These are phyloP conservation scores for Lumbricus terrestris DNA, from an alignment of 2,888 invertebrate genomes.

Conservation along the genomic window DNA sequence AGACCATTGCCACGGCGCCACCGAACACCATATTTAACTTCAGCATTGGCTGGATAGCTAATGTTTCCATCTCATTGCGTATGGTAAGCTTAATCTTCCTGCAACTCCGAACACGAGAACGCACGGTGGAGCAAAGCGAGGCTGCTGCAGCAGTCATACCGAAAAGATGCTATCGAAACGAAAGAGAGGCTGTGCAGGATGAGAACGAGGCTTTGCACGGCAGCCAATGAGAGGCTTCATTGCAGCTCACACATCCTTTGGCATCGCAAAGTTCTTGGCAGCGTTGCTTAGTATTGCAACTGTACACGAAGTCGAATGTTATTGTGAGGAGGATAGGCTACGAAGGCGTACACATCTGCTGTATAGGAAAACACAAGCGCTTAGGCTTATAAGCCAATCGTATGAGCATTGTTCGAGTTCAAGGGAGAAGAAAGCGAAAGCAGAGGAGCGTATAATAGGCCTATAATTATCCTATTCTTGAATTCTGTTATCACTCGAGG, in stretches of 20 bases:
- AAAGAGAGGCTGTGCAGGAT: neutral
- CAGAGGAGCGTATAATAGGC: neutral
- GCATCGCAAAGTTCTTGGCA: neutral
- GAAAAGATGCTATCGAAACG: neutral
- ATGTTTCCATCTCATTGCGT: neutral
- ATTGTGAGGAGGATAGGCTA: neutral
- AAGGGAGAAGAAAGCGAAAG: neutral
- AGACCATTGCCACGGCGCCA: neutral
- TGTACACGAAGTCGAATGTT: neutral
- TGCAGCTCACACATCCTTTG: neutral
- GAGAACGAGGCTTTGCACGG: neutral
- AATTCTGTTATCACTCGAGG: neutral
- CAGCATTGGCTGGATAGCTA: neutral
- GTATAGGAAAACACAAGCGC: neutral
- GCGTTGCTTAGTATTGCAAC: neutral
- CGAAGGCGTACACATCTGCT: neutral
- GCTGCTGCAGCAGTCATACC: neutral
- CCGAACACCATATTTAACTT: neutral
- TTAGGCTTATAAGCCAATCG: conserved; percentile 3
- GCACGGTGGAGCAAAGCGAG: neutral
- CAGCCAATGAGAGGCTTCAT: neutral
- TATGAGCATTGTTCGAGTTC: neutral
- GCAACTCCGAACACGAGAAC: neutral
- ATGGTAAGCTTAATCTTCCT: neutral
- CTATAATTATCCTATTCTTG: neutral